These are phyloP conservation scores for Hofmannophila pseudospretella DNA, from an alignment of 2,888 invertebrate genomes.

Conservation along the genomic window DNA sequence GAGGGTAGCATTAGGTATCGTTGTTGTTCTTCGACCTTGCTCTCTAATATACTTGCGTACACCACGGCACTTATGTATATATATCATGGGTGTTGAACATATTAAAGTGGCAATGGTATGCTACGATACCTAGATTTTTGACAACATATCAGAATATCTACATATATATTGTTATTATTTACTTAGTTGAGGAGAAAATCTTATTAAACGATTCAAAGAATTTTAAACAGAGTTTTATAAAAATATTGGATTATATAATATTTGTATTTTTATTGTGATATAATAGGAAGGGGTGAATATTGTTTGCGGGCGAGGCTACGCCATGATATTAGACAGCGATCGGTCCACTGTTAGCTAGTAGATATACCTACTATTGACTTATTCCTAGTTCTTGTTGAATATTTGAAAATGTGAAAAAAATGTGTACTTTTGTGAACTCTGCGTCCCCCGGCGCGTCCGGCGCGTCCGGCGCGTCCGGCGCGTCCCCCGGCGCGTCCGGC, in stretches of 20 bases:
- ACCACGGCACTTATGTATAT: background rate
- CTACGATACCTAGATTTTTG: no score
- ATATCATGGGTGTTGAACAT: no score
- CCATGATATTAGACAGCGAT: constrained; percentile 38
- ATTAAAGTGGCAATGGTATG: no score
- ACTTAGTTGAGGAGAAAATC: no score
- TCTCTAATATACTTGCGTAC: constrained; percentile 30
- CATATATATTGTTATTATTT: background rate
- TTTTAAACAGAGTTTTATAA: no score
- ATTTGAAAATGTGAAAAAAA: constrained; percentile 65
- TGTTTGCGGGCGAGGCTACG: constrained; percentile 11
- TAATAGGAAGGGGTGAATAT: no score
- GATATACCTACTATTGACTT: constrained; percentile 68
- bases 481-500: constrained; percentile 38
- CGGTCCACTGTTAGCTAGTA: constrained; percentile 67
- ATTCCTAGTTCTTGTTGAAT: constrained; percentile 75
- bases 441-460: constrained; percentile 38
- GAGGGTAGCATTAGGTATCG: constrained; percentile 64
- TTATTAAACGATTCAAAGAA: no score
- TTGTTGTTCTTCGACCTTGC: constrained; percentile 68
- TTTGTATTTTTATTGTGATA: no score
- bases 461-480: constrained; percentile 38
- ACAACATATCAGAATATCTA: no score
- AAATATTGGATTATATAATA: no score
- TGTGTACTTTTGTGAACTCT: constrained; percentile 69